Evolutionary conservation across 2,113 vertebrate species (phyloP).

Genomic region (Bubo bubo): DNA sequence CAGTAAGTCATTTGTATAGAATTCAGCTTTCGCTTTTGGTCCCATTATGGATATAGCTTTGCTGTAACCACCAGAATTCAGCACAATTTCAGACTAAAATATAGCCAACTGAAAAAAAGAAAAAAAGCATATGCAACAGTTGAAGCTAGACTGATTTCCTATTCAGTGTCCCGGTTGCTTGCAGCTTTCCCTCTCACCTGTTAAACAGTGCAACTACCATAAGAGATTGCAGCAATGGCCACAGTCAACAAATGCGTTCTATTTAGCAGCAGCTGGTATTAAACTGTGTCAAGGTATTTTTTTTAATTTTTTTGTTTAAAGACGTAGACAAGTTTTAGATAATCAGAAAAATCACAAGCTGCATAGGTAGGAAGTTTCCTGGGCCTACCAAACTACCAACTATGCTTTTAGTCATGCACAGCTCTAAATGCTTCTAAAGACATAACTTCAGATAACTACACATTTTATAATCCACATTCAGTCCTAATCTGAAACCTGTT

Average conservation of each 20-base stretch:
- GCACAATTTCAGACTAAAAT: background rate
- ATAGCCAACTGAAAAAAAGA: background rate
- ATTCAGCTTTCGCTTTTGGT: background rate
- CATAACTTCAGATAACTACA: background rate
- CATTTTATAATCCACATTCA: background rate
- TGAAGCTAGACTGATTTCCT: background rate
- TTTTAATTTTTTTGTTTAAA: background rate
- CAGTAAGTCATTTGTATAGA: background rate
- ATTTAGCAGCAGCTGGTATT: background rate
- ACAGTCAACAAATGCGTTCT: background rate
- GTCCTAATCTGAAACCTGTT: background rate
- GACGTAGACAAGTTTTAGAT: background rate
- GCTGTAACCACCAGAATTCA: background rate
- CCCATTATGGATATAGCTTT: background rate
- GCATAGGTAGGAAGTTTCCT: background rate
- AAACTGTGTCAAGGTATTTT: background rate
- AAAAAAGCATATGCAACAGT: background rate
- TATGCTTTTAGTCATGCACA: background rate
- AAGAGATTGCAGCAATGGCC: background rate
- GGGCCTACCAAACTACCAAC: background rate
- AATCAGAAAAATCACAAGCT: background rate
- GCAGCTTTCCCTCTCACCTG: background rate
- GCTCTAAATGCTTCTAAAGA: background rate
- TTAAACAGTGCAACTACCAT: background rate
- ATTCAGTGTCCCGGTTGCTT: background rate